Conservation (phyloP, 2,888 invertebrate genomes). For the Cryptophagus acutangulus region DNA sequence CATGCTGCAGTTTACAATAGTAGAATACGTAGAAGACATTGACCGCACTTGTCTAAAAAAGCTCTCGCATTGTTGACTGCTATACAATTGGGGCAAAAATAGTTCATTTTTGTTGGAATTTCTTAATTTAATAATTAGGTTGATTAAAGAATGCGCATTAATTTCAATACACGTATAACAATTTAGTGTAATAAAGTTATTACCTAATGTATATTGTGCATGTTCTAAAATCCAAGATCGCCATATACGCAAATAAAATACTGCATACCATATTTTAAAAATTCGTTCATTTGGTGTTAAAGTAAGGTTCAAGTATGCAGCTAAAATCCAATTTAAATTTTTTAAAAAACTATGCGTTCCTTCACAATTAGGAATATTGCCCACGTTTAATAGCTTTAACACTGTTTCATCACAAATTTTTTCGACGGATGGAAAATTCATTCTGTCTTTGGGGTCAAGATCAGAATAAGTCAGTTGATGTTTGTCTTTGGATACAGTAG, state of each 20-base stretch:
- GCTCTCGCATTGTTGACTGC: constrained; percentile 19
- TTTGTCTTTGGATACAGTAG: constrained; percentile 25
- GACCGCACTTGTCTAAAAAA: constrained; percentile 15
- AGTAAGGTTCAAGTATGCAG: constrained; percentile 11
- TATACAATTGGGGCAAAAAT: constrained; percentile 15
- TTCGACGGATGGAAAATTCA: constrained; percentile 29
- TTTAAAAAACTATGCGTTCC: constrained; percentile 10
- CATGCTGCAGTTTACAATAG: constrained; percentile 14
- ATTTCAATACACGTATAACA: constrained; percentile 15
- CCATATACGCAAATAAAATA: constrained; percentile 18
- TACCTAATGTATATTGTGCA: constrained; percentile 9
- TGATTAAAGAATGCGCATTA: constrained; percentile 14
- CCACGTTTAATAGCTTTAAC: constrained; percentile 9
- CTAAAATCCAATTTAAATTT: constrained; percentile 8
- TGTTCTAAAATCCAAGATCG: constrained; percentile 10
- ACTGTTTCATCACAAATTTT: constrained; percentile 22
- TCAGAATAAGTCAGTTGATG: constrained; percentile 23
- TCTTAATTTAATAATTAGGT: constrained; percentile 10
- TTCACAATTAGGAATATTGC: constrained; percentile 9
- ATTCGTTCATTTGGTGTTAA: constrained; percentile 9
- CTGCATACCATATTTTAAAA: constrained; percentile 15
- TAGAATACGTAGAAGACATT: constrained; percentile 19
- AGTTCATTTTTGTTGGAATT: constrained; percentile 5
- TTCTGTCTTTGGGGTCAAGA: constrained; percentile 23
- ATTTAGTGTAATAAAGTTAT: constrained; percentile 16